Base-by-base conservation (phyloP, 2,113 vertebrate genomes). In the Symphodus melops region DNA sequence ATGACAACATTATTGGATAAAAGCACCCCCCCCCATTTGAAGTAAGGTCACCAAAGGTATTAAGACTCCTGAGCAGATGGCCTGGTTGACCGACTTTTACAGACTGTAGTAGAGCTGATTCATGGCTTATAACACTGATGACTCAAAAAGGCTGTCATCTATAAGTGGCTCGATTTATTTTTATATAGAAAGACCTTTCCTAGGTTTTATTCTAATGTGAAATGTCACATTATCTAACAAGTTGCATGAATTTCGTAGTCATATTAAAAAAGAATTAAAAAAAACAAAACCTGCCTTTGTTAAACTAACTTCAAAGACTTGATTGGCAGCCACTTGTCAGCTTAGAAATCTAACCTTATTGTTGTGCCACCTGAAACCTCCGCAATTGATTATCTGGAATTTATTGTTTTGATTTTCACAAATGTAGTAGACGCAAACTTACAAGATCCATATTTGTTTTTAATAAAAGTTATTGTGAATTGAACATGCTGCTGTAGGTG, bases 21-120 rank as follows among this genome's bases (percentile, higher is more conserved):
- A 9, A 42, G 67, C 46, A 48, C 1, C 42, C 5, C 23, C 55
- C 28, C 13, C 16, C 11, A 0, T 36, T 68, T 68, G 9, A 69
- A 74, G 57, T 51, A 20, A 72, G 77, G 63, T 72, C 66, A 79
- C 1, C 1, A 20, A 67, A 72, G 84, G 82, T 72, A 87, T 91
- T 90, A 88, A 68, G 73, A 85, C 41, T 60, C 70, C 33, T 33
- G 72, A 88, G 69, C 90, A 92, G 90, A 92, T 91, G 89, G 89
- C 39, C 25, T 1, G 39, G 61, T 62, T 83, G 73, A 64, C 79
- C 44, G 77, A 70, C 61, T 82, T 87, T 58, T 53, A 11, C 62
- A 28, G 67, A 39, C 58, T 57, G 63, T 51, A 33, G 52, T 13
- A 1, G 52, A n/a, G 19, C 41, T 58, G 67, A 5, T 13, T 57